Base-by-base conservation (phyloP, 2,113 vertebrate genomes). In the Circaetus gallicus region DNA sequence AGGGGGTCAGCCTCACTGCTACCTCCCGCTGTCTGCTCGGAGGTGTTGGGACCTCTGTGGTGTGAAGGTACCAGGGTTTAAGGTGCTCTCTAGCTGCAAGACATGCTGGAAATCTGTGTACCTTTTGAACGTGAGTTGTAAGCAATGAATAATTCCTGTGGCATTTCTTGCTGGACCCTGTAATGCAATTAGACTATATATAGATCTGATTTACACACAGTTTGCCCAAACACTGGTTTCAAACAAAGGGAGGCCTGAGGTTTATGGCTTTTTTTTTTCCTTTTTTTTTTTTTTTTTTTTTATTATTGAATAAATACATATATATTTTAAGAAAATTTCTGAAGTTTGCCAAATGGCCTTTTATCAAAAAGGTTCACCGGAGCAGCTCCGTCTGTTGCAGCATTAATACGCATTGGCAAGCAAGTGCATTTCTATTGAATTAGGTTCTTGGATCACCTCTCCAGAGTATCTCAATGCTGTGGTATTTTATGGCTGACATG, bases 351-450 rank as follows among this genome's bases (percentile, higher is more conserved):
- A 94, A 96, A 55, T 90, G 86, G 82, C 73, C 77, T 97, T 80
- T 96, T 94, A 94, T 96, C 91, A 95, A 70, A 80, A 89, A 95
- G 86, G 96, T 95, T 98, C 92, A 86, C 8, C 7, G 2, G 50
- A 86, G 81, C 84, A 92, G 72, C 90, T 72, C 93, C 1, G 40
- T 73, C 61, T 96, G 69, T 90, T 97, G 81, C 92, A 93, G 93
- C 94, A 84, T 88, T 94, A 62, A 88, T 72, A 86, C 89, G 76
- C 74, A 12, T 36, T 93, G 88, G 95, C 93, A 92, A 55, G 85
- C 38, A 19, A 86, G 82, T 29, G 74, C 96, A 94, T 95, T 93
- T 97, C 97, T 97, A 92, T 97, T 96, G 95, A 97, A 96, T 92
- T 92, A 98, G 92, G n/a, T 84, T 97, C 70, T 83, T 95, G 95